These are phyloP conservation scores for Cochlearius cochlearius DNA, from an alignment of 2,113 vertebrate genomes.

Conservation along the genomic window DNA sequence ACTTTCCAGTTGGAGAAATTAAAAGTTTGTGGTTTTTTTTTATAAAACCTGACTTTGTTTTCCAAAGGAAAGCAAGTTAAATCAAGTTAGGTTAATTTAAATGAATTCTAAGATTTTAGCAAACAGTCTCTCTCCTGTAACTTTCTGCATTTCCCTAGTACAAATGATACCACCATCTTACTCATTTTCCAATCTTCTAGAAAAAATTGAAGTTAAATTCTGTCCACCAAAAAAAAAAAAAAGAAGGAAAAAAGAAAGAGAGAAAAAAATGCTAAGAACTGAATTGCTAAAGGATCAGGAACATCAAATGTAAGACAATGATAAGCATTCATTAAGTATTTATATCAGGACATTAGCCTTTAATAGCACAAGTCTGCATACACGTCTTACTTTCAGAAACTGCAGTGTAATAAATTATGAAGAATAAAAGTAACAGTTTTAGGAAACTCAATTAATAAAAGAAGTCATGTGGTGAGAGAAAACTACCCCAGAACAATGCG, in stretches of 20 bases:
- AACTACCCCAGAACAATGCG: not conserved
- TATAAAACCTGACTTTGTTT: not conserved
- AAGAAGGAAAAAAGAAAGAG: no score
- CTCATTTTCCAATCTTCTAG: not conserved
- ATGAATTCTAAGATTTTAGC: not conserved
- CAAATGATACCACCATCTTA: rapidly evolving
- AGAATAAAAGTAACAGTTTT: constrained; percentile 2
- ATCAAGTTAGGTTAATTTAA: not conserved
- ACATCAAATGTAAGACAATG: constrained; percentile 1
- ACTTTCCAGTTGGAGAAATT: not conserved
- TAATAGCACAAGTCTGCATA: not conserved
- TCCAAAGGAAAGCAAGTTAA: not conserved
- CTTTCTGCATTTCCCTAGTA: not conserved
- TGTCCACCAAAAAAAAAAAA: no score
- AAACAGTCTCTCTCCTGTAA: not conserved
- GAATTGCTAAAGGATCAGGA: not conserved
- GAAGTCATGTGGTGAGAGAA: not conserved
- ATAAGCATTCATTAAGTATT: constrained; percentile 36
- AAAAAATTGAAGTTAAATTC: not conserved
- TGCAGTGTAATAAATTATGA: not conserved
- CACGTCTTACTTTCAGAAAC: not conserved
- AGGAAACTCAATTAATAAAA: not conserved
- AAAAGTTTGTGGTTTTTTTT: not conserved
- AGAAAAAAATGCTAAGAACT: not conserved
- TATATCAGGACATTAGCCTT: constrained; percentile 9